phyloP scores from a whole-genome alignment of 2,113 vertebrate species.

The Phyllopteryx taeniolatus region DNA sequence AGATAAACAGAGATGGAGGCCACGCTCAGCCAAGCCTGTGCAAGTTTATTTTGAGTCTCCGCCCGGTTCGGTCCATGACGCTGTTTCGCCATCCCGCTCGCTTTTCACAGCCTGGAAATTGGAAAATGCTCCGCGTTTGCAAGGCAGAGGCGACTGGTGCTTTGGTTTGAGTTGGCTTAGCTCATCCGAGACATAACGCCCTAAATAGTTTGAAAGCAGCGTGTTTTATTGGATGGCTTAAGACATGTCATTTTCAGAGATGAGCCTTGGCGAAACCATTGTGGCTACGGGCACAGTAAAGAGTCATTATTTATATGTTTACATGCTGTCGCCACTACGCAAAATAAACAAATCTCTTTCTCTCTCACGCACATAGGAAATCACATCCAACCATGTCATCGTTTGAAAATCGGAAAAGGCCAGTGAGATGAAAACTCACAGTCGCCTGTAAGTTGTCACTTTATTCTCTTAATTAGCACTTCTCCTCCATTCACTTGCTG shows the following conservation, averaged over 20 bases:
- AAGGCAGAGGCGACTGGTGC: constrained; percentile 49
- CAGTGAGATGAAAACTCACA: constrained; percentile 55
- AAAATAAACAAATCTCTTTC: constrained; percentile 48
- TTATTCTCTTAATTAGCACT: constrained; percentile 76
- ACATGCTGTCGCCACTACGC: constrained; percentile 43
- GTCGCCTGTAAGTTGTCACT: constrained; percentile 69
- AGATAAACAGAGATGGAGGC: constrained; percentile 70
- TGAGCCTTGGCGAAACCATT: constrained; percentile 38
- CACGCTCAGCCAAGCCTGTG: constrained; percentile 60
- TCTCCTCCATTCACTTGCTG: constrained; percentile 64
- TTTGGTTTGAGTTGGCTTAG: constrained; percentile 61
- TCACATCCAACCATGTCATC: constrained; percentile 38
- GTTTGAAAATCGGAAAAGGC: constrained; percentile 32
- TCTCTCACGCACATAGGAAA: constrained; percentile 30
- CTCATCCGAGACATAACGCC: constrained; percentile 61
- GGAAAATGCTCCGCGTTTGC: constrained; percentile 54
- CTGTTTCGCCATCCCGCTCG: constrained; percentile 65
- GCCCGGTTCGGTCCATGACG: constrained; percentile 67
- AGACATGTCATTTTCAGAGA: constrained; percentile 54
- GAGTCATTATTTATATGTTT: constrained; percentile 63
- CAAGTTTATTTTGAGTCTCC: constrained; percentile 72
- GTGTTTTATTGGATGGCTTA: constrained; percentile 51
- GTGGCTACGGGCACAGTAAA: constrained; percentile 43
- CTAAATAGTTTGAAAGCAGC: constrained; percentile 62
- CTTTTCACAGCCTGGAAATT: constrained; percentile 66